Conservation (phyloP, 64 coral and sea anemone species). For the Anthopleura sola region DNA sequence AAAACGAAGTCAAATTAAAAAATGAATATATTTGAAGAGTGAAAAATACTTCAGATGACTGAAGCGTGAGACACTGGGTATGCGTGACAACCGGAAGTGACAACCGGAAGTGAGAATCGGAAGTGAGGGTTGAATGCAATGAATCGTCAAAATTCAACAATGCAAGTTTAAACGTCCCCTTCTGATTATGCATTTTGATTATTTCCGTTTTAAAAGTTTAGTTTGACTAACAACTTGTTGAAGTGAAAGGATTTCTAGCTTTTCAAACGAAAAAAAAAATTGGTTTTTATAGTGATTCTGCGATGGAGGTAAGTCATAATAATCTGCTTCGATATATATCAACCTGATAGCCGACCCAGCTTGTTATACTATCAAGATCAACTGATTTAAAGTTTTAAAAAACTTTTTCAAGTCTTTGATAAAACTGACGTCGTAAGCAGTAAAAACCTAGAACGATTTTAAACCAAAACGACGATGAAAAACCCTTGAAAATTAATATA, state of each 20-base stretch:
- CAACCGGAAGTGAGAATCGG: not conserved
- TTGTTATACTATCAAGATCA: too few species aligned
- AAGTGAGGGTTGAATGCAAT: not conserved
- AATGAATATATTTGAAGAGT: not conserved
- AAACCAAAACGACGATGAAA: too few species aligned
- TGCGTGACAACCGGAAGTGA: not conserved
- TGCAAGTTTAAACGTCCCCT: not conserved
- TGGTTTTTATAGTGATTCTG: not conserved
- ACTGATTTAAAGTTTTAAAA: too few species aligned
- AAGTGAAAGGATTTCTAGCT: not conserved
- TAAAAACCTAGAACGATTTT: too few species aligned
- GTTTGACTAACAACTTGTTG: not conserved
- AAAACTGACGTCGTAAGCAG: too few species aligned
- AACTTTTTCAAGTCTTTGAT: too few species aligned
- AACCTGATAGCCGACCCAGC: too few species aligned
- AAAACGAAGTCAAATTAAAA: not conserved
- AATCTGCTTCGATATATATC: too few species aligned
- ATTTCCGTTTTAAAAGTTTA: not conserved
- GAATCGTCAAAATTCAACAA: not conserved
- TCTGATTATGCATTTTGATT: not conserved
- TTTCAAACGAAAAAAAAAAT: not conserved
- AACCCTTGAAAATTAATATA: too few species aligned
- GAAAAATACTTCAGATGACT: not conserved
- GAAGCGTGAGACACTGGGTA: not conserved
- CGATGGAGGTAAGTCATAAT: not conserved